Conservation (phyloP, 2,797 vertebrate species). For the Selene dorsalis region DNA sequence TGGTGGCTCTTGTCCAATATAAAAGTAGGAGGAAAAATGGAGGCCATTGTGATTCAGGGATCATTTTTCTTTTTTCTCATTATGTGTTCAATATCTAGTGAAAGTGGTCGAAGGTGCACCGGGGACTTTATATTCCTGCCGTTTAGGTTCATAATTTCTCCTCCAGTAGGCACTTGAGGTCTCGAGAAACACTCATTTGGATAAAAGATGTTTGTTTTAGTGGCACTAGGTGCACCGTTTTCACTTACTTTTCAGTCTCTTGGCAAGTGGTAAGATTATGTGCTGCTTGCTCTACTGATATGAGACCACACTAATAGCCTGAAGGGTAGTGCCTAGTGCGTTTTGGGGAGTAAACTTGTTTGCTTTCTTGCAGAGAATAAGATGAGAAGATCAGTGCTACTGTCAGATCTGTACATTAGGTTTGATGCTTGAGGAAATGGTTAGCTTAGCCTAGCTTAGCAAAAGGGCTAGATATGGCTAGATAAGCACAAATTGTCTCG, state of each 20-base stretch:
- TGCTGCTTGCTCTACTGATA: not conserved
- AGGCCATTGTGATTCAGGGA: constrained; percentile 42
- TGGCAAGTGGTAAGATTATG: constrained; percentile 16
- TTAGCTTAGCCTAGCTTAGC: not conserved
- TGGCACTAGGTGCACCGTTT: constrained; percentile 24
- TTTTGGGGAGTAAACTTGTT: not conserved
- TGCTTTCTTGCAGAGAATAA: not conserved
- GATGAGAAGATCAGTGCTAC: not conserved
- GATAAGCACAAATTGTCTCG: not conserved
- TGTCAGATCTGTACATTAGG: not conserved
- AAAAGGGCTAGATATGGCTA: too few relatives aligned
- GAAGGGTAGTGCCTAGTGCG: not conserved
- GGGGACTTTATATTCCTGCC: not conserved
- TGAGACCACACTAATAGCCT: constrained; percentile 6
- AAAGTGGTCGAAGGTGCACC: not conserved
- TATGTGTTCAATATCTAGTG: constrained; percentile 31
- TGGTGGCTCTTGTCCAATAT: constrained; percentile 39
- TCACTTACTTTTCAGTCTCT: constrained; percentile 17
- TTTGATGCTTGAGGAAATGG: not conserved
- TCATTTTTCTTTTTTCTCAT: constrained; percentile 49
- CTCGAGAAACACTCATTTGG: constrained; percentile 17
- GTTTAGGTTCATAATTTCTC: constrained; percentile 17
- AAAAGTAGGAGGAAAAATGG: constrained; percentile 39
- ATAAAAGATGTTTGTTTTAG: constrained; percentile 40
- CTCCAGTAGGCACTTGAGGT: constrained; percentile 12